A percentile compares a stretch with the other conserved stretches of the same genome.
phyloP scores from a whole-genome alignment of 2,113 vertebrate species.

The Tragulus kanchil region DNA sequence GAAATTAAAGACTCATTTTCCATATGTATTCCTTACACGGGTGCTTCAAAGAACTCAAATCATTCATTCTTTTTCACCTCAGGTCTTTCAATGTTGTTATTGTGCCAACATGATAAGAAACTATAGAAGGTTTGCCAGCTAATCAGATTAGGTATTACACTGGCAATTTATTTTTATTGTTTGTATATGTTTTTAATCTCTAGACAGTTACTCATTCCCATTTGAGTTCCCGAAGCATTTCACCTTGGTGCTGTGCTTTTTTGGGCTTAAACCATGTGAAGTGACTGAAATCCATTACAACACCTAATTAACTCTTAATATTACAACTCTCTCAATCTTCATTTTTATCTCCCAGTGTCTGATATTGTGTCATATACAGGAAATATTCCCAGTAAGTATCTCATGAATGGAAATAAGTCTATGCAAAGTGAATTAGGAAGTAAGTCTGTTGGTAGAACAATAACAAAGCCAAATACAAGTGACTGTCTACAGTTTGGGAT shows the following conservation, averaged over 20 bases:
- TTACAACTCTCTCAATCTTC: not conserved
- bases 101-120: not conserved
- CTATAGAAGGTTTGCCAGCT: not conserved
- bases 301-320: no score
- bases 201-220: not conserved
- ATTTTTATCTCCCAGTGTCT: slow-evolving; percentile 53
- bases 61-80: not conserved
- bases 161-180: not conserved
- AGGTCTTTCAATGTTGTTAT: slow-evolving; percentile 6
- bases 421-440: slow-evolving; percentile 39
- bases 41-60: not conserved
- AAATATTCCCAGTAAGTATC: slow-evolving; percentile 53
- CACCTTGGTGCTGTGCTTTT: not conserved
- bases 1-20: slow-evolving; percentile 16
- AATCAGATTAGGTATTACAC: slow-evolving; percentile 36
- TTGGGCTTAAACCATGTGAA: not conserved
- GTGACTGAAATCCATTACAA: slow-evolving; percentile 9
- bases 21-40: not conserved
- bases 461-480: slow-evolving; percentile 37
- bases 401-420: slow-evolving; percentile 42
- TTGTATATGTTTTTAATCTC: slow-evolving; percentile 23
- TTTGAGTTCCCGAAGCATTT: slow-evolving; percentile 24
- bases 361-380: not conserved
- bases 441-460: slow-evolving; percentile 1
- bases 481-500: not conserved